Evolutionary conservation across 2,113 vertebrate species (phyloP), one percentile per base, ranked within the genome.

Genomic region (Carlito syrichta): DNA sequence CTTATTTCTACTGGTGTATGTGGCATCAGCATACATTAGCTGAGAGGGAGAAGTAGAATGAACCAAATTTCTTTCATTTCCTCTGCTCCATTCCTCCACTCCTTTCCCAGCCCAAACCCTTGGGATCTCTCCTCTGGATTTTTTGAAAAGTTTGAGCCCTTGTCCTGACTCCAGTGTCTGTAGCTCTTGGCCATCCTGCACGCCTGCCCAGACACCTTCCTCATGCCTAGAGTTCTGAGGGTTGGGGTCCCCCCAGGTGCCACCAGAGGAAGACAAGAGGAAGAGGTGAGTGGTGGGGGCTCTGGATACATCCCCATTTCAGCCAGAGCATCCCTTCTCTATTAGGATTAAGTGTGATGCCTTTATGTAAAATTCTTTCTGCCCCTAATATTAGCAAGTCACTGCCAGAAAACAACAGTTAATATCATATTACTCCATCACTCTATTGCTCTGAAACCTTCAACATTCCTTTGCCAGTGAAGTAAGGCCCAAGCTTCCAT

Each of bases 11-110:
- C 52, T 54, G n/a, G 22, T 45, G 23, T 2, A 2, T 13, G 43
- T 8, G 38, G 30, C 5, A 12, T 12, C 20, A 0, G 1, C 62
- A 10, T 52, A 6, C 8, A 3, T 14, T 54, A 25, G n/a, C 63
- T 7, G 13, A 79, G 30, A 93, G 13, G 35, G 32, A 35, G 35
- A 25, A 50, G 63, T 1, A 1, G 22, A 60, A 58, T 0, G 50
- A 32, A 68, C 20, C 8, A 66, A 6, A 27, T 50, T 54, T 60
- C 8, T 43, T 50, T 76, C 23, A 3, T 66, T 7, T 30, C 0
- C 48, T 40, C 3, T 19, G 30, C 48, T 66, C 66, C 48, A 22
- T 76, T 62, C 56, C 52, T 5, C 12, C 2, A 16, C n/a, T 23
- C 13, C 19, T 25, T 13, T 27, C 8, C 23, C 32, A 79, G 20